Evolutionary conservation across 2,113 vertebrate genomes (phyloP).

Genomic region (Ochotona curzoniae): DNA sequence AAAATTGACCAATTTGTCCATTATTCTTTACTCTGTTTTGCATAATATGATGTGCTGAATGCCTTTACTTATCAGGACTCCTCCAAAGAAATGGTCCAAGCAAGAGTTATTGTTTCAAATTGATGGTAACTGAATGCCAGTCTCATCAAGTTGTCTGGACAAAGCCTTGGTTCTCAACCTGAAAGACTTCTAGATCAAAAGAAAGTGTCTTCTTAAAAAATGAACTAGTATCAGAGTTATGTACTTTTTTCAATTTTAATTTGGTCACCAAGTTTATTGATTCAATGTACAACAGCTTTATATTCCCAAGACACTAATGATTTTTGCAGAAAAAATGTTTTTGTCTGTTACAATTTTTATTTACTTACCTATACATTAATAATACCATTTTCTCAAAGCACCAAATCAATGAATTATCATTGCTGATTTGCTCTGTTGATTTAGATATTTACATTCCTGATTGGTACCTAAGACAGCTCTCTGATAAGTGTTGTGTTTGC

Average conservation of each 20-base stretch:
- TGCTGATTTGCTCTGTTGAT: background rate
- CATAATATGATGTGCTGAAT: background rate
- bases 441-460: background rate
- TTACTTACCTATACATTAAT: background rate
- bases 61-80: conserved; percentile 3
- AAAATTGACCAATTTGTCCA: background rate
- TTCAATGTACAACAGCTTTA: background rate
- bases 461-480: background rate
- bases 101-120: background rate
- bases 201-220: background rate
- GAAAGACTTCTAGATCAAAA: background rate
- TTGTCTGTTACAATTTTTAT: background rate
- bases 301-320: background rate
- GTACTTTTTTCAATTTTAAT: conserved; percentile 30
- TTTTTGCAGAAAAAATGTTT: background rate
- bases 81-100: background rate
- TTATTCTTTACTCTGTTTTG: background rate
- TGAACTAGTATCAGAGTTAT: background rate
- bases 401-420: background rate
- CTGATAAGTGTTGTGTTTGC: background rate
- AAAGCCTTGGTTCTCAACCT: background rate
- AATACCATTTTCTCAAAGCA: conserved; percentile 1
- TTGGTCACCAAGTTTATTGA: conserved; percentile 53
- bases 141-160: background rate
- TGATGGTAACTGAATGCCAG: background rate